Percentiles rank a stretch among this genome's conserved stretches.
phyloP scores from a whole-genome alignment of 1,140 invertebrate species.

The Steinernema feltiae region DNA sequence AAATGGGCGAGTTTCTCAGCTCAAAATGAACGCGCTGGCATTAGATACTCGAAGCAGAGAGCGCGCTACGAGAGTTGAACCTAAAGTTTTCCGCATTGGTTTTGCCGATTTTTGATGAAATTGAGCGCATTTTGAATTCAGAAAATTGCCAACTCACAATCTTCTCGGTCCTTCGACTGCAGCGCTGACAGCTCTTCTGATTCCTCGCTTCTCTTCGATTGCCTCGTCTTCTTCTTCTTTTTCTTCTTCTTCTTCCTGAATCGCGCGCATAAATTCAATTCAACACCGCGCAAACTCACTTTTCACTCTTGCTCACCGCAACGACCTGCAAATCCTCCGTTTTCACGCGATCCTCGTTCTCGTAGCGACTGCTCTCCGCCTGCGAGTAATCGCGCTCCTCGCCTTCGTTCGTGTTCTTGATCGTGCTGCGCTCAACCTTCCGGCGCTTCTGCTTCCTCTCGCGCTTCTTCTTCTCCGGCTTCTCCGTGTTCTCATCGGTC shows the following conservation, averaged over 20 bases:
- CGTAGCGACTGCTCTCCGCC: neutral
- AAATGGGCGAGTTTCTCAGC: too few species aligned
- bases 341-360: neutral
- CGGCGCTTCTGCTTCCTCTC: neutral
- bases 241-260: neutral
- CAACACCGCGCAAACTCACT: neutral
- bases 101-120: too few species aligned
- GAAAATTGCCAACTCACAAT: neutral
- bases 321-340: neutral
- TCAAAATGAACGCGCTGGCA: too few species aligned
- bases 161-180: neutral
- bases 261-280: neutral
- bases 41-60: too few species aligned
- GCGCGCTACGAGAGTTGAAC: too few species aligned
- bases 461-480: neutral
- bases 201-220: neutral
- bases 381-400: neutral
- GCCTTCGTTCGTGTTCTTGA: neutral
- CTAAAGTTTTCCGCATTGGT: too few species aligned
- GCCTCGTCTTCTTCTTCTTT: neutral
- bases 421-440: neutral
- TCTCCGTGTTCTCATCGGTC: neutral
- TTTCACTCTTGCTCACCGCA: neutral
- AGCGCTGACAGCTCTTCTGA: neutral
- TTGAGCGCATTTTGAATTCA: too few species aligned